Evolutionary conservation across 1,140 invertebrate genomes (phyloP).

Genomic region (Varroa destructor): DNA sequence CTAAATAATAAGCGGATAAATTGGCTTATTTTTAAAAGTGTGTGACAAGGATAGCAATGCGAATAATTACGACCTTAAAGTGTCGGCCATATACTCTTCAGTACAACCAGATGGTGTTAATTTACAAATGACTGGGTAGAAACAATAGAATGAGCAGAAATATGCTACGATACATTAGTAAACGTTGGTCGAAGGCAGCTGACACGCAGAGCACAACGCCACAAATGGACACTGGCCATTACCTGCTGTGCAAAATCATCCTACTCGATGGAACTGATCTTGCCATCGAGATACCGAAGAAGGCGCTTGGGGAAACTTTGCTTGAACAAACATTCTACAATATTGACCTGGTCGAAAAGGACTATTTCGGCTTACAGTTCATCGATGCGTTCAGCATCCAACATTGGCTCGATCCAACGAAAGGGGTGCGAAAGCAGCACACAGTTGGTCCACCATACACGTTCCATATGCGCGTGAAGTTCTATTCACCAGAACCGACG

Average conservation of each 20-base stretch:
- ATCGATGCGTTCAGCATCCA: constrained; percentile 62
- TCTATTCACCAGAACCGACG: constrained; percentile 96
- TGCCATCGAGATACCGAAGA: constrained; percentile 68
- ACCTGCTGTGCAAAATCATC: constrained; percentile 63
- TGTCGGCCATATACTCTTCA: too few relatives aligned
- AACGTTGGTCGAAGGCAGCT: constrained; percentile 10
- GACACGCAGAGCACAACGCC: background rate
- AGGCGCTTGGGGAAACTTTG: constrained; percentile 74
- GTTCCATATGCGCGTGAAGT: constrained; percentile 87
- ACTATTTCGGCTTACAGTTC: constrained; percentile 96
- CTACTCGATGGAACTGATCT: constrained; percentile 76
- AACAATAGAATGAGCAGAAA: too few relatives aligned
- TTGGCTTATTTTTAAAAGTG: too few relatives aligned
- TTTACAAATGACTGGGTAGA: too few relatives aligned
- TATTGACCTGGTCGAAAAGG: constrained; percentile 90
- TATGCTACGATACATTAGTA: constrained; percentile 24
- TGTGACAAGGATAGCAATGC: too few relatives aligned
- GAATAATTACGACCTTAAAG: too few relatives aligned
- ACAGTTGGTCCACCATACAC: constrained; percentile 79
- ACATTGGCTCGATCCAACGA: constrained; percentile 96
- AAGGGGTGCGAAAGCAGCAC: constrained; percentile 93
- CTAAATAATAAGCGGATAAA: too few relatives aligned
- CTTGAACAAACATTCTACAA: constrained; percentile 95
- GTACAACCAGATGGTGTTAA: too few relatives aligned
- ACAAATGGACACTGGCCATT: constrained; percentile 31